These are phyloP conservation scores for Octodonta nipae DNA, from an alignment of 2,888 invertebrate genomes.

Conservation along the genomic window DNA sequence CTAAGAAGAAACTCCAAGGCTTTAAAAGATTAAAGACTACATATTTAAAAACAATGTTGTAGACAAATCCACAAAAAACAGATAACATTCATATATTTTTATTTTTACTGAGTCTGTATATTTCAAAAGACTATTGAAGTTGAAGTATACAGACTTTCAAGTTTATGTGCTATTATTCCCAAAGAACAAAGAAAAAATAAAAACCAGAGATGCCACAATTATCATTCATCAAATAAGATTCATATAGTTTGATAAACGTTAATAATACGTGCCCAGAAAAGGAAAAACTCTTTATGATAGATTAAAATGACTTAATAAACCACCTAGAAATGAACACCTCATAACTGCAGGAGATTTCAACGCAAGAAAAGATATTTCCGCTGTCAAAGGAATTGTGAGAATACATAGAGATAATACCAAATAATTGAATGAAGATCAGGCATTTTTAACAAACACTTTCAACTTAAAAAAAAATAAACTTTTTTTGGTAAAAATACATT, in stretches of 20 bases:
- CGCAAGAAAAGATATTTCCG: not conserved
- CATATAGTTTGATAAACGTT: too few relatives aligned
- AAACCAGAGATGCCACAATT: too few relatives aligned
- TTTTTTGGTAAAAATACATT: not conserved
- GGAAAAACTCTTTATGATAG: constrained; percentile 1
- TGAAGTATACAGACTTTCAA: too few relatives aligned
- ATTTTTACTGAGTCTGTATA: too few relatives aligned
- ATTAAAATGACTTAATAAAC: constrained; percentile 1
- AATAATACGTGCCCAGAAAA: too few relatives aligned
- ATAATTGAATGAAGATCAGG: not conserved
- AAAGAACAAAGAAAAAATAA: too few relatives aligned
- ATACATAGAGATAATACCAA: too few relatives aligned
- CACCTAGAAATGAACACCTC: not conserved
- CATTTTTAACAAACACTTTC: too few relatives aligned
- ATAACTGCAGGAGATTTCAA: constrained; percentile 1
- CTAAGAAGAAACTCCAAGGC: constrained; percentile 1
- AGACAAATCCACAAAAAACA: not conserved
- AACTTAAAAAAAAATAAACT: not conserved
- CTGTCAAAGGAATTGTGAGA: constrained; percentile 1
- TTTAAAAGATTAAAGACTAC: constrained; percentile 1
- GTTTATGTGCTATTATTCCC: not conserved
- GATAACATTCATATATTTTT: constrained; percentile 1
- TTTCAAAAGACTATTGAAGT: too few relatives aligned
- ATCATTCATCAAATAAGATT: too few relatives aligned
- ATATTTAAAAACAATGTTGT: not conserved